phyloP scores from a whole-genome alignment of 1,140 invertebrate species.

The Drosophila saltans region DNA sequence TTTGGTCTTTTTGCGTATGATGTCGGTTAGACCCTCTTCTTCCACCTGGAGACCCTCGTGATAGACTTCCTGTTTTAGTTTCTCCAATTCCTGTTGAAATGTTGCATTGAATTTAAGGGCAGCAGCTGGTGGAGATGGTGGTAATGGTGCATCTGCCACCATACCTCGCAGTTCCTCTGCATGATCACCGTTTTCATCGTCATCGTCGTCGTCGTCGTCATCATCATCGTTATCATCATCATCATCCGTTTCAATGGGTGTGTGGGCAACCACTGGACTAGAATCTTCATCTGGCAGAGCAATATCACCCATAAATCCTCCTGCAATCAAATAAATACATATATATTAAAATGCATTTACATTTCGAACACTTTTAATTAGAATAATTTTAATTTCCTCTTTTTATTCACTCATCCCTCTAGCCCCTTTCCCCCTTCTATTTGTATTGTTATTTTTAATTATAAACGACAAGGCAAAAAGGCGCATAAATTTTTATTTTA shows the following conservation, averaged over 20 bases:
- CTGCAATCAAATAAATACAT: constrained; percentile 83
- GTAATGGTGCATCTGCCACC: constrained; percentile 59
- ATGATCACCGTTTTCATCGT: constrained; percentile 22
- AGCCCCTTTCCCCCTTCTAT: not conserved
- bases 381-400: constrained; percentile 17
- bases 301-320: constrained; percentile 91
- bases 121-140: not conserved
- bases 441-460: constrained; percentile 71
- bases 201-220: constrained; percentile 3
- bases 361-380: constrained; percentile 36
- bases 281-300: constrained; percentile 86
- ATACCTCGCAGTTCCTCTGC: constrained; percentile 27
- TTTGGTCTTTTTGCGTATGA: constrained; percentile 87
- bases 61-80: constrained; percentile 90
- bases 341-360: not conserved
- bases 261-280: constrained; percentile 68
- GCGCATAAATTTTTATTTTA: constrained; percentile 69
- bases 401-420: too few species aligned
- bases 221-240: constrained; percentile 19
- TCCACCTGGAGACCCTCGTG: constrained; percentile 91
- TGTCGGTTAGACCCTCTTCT: constrained; percentile 90
- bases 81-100: constrained; percentile 89
- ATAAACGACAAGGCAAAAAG: constrained; percentile 46
- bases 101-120: constrained; percentile 85
- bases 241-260: constrained; percentile 81